A percentile compares a stretch with the other conserved stretches of the same genome.
Evolutionary conservation across 1,140 invertebrate species (phyloP).

Genomic region (Eciton burchellii): DNA sequence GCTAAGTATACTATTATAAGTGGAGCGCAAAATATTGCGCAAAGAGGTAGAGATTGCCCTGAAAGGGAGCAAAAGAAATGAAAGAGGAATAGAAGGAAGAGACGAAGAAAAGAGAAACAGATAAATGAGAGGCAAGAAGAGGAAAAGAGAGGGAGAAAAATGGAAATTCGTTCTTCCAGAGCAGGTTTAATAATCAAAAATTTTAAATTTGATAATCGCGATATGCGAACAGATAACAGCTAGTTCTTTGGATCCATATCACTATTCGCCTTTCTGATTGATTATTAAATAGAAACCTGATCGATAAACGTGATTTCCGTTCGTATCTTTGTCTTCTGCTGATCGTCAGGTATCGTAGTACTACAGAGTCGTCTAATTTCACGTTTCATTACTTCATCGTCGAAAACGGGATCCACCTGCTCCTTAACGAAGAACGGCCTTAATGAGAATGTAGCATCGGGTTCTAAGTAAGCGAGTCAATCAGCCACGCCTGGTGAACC

Average conservation of each 20-base stretch:
- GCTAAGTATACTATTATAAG: conserved; percentile 33
- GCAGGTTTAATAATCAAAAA: too few species aligned
- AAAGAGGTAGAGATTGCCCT: background rate
- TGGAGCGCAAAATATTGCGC: conserved; percentile 35
- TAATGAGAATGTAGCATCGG: conserved; percentile 64
- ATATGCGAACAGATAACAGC: conserved; percentile 24
- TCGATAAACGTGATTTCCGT: background rate
- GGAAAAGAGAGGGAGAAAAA: background rate
- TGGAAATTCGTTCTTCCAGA: background rate
- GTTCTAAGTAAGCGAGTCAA: conserved; percentile 66
- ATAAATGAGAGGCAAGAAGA: background rate
- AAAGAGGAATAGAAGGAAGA: background rate
- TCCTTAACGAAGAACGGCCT: conserved; percentile 47
- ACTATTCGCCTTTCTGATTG: background rate
- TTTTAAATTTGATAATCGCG: too few species aligned
- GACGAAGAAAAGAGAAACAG: background rate
- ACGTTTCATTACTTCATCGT: conserved; percentile 11
- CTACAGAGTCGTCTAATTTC: conserved; percentile 24
- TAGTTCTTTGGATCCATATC: background rate
- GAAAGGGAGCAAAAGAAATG: background rate
- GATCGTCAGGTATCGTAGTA: background rate
- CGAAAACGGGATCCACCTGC: background rate
- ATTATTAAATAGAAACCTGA: background rate
- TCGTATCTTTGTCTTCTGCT: too few species aligned
- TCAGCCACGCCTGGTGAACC: conserved; percentile 57